Evolutionary conservation across 2,888 invertebrate species (phyloP).

Genomic region (Polia nebulosa): DNA sequence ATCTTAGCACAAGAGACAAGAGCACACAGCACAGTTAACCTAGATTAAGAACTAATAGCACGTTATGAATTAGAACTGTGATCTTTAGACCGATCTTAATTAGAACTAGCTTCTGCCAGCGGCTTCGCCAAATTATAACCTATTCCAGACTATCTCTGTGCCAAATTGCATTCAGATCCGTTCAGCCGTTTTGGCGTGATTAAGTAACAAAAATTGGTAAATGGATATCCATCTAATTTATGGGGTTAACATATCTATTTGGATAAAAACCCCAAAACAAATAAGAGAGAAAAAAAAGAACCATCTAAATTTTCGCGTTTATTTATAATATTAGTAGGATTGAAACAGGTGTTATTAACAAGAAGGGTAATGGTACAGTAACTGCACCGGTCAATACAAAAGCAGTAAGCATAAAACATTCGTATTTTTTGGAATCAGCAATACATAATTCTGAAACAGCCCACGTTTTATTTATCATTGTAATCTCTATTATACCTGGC

Average conservation of each 20-base stretch:
- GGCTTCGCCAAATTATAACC: no score
- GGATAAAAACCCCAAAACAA: no score
- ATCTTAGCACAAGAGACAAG: conserved; percentile 30
- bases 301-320: no score
- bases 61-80: conserved; percentile 10
- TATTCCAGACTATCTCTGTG: no score
- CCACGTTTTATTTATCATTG: background rate
- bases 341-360: background rate
- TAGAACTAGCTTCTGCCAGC: no score
- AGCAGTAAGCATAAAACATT: background rate
- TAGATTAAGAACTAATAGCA: conserved; percentile 18
- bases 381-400: background rate
- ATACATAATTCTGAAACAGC: background rate
- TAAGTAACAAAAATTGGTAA: no score
- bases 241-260: no score
- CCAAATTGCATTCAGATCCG: no score
- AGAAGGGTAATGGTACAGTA: background rate
- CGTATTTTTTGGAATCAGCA: background rate
- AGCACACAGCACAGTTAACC: conserved; percentile 25
- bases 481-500: background rate
- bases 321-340: no score
- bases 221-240: no score
- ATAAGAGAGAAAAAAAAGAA: no score
- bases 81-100: conserved; percentile 19
- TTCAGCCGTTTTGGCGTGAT: no score